These are phyloP conservation scores for Hydrotaea diabolus DNA, from an alignment of 2,888 invertebrate species.

Conservation along the genomic window DNA sequence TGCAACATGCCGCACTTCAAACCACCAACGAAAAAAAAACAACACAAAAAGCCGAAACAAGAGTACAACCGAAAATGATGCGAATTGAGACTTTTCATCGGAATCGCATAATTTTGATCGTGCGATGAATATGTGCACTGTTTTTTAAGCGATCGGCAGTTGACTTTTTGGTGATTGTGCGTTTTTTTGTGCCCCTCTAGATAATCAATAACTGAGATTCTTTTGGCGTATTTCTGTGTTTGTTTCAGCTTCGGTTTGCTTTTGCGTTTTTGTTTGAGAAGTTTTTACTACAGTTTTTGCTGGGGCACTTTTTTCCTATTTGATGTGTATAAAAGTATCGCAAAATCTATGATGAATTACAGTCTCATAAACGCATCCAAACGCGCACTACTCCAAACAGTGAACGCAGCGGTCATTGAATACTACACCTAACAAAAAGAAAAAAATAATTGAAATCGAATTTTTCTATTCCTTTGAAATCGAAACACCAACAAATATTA, in stretches of 20 bases:
- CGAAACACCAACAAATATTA: slow-evolving; percentile 43
- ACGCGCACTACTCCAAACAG: slow-evolving; percentile 45
- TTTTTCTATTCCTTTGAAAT: slow-evolving; percentile 25
- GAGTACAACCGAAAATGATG: slow-evolving; percentile 55
- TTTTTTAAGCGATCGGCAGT: neutral
- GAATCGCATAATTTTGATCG: neutral
- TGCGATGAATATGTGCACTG: slow-evolving; percentile 35
- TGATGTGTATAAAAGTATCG: slow-evolving; percentile 58
- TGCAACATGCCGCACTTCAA: slow-evolving; percentile 39
- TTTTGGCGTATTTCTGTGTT: slow-evolving; percentile 40
- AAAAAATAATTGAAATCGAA: neutral
- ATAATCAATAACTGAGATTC: slow-evolving; percentile 59
- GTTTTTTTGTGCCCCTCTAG: slow-evolving; percentile 49
- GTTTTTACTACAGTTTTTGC: slow-evolving; percentile 32
- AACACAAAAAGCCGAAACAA: slow-evolving; percentile 18
- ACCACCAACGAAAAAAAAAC: slow-evolving; percentile 31
- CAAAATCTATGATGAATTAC: slow-evolving; percentile 63
- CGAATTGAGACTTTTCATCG: slow-evolving; percentile 50
- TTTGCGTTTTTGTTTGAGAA: slow-evolving; percentile 32
- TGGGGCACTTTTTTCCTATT: neutral
- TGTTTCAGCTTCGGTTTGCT: slow-evolving; percentile 33
- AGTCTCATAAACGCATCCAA: slow-evolving; percentile 59
- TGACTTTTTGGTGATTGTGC: slow-evolving; percentile 64
- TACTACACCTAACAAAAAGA: too few species aligned
- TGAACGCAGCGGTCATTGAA: neutral